Evolutionary conservation across 2,113 vertebrate genomes (phyloP), one percentile per base, ranked within the genome.

Genomic region (Furnarius figulus): DNA sequence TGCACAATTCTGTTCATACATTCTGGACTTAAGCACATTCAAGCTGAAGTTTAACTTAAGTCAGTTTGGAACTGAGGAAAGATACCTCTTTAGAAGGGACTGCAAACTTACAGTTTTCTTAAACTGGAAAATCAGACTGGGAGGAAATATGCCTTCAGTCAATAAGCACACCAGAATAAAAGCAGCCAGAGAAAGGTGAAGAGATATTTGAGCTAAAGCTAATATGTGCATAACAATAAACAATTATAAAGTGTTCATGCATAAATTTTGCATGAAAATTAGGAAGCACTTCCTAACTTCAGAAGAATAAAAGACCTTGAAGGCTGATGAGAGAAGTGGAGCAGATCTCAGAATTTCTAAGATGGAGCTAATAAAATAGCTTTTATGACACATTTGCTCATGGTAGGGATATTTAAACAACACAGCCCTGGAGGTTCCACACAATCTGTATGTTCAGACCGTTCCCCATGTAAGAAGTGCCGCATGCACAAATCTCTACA

Each of bases 261-360:
- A 89, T 52, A 78, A 59, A 72, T 91, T 93, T 85, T 91, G 23
- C 63, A 62, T 62, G 28, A 74, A 94, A 89, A 91, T 81, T 53
- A 79, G 9, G 33, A 93, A 75, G 8, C 0, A 0, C 4, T 82
- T 85, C 50, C 23, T 85, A 85, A 87, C 18, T 27, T 75, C 1
- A 1, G 61, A 85, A 72, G 31, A 85, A 61, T 33, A 75, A 87
- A 77, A 78, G 19, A 23, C 21, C 47, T 75, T 59, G 67, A 23
- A 82, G 28, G 42, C 13, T 46, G 28, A 67, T 31, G 16, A 79
- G 18, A 46, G 25, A 39, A 88, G 23, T 14, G 24, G 17, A 20
- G 4, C 13, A 81, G 12, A 49, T 46, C n/a, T 70, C 40, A 84
- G 31, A 87, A 53, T 5, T 91, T 73, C n/a, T 55, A 71, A 62